Evolutionary conservation across 1,140 invertebrate species (phyloP), one percentile per base, ranked within the genome.

Genomic region (Eriosoma lanigerum): DNA sequence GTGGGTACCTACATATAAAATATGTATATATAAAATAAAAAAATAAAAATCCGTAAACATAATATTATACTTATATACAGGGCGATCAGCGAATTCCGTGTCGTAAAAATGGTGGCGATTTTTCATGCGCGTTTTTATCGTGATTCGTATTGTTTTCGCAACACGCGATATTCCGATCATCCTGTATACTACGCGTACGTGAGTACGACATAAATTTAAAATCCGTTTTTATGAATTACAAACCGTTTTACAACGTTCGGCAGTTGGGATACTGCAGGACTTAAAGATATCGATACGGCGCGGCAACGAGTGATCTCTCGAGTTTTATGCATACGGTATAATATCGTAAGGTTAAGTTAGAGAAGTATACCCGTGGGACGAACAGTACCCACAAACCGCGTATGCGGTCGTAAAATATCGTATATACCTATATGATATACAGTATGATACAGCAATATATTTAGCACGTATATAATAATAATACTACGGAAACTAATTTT

Each of bases 331-430:
- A 26, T 26, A 26, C 60, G 29, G 17, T 17, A 24, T 24, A 17
- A n/a, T n/a, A n/a, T n/a, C n/a, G n/a, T n/a, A n/a, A n/a, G n/a
- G n/a, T n/a, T n/a, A n/a, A 3, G 32, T 38, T 4, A 38, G 32
- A 38, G 32, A 8, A 38, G 26, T 60, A 29, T 60, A 56, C 52
- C 26, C 58, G 58, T 29, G 58, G 24, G 58, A 29, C 58, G 58
- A 15, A 17, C 24, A 5, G 13, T 60, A 26, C 13, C 24, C 58
- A 29, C 58, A 60, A 60, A 60, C 58, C 58, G 15, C 58, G 58
- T 60, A 60, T 26, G 58, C 26, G 58, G 58, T 60, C 58, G 58
- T 60, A 60, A 60, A 60, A 60, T 60, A 60, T 60, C 58, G 58
- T 1, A 60, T 24, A 60, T 6, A 58, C 24, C 1, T 26, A 60